Evolutionary conservation across 2,888 invertebrate species (phyloP).

Genomic region (Coenonympha arcania): DNA sequence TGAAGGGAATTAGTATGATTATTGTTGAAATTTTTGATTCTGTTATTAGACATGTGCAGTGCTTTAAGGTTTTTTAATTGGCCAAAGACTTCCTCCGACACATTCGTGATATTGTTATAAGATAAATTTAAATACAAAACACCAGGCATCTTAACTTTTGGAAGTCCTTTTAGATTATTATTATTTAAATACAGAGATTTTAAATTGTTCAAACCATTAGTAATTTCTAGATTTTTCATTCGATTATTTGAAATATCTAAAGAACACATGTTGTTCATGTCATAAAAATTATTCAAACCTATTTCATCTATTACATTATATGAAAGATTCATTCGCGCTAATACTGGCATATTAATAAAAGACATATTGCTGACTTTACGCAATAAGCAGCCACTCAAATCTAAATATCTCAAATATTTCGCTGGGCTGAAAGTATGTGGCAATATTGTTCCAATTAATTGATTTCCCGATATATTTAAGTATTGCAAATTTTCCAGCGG

Average conservation of each 20-base stretch:
- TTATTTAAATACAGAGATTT: constrained; percentile 50
- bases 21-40: constrained; percentile 47
- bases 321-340: constrained; percentile 53
- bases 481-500: constrained; percentile 52
- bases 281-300: constrained; percentile 44
- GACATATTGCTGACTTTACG: constrained; percentile 44
- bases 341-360: constrained; percentile 47
- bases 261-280: constrained; percentile 48
- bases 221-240: constrained; percentile 37
- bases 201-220: constrained; percentile 39
- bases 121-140: constrained; percentile 24
- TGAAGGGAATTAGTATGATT: constrained; percentile 40
- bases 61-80: constrained; percentile 36
- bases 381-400: constrained; percentile 48
- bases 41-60: constrained; percentile 46
- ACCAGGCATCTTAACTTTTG: constrained; percentile 18
- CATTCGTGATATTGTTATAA: constrained; percentile 14
- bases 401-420: constrained; percentile 46
- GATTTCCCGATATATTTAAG: constrained; percentile 45
- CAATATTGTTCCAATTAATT: constrained; percentile 39
- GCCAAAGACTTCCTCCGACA: constrained; percentile 7
- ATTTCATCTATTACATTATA: constrained; percentile 47
- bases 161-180: constrained; percentile 39
- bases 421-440: constrained; percentile 50
- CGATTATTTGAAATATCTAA: constrained; percentile 55